Conservation (phyloP, 2,888 invertebrate species). For the Drosophila paracracens region DNA sequence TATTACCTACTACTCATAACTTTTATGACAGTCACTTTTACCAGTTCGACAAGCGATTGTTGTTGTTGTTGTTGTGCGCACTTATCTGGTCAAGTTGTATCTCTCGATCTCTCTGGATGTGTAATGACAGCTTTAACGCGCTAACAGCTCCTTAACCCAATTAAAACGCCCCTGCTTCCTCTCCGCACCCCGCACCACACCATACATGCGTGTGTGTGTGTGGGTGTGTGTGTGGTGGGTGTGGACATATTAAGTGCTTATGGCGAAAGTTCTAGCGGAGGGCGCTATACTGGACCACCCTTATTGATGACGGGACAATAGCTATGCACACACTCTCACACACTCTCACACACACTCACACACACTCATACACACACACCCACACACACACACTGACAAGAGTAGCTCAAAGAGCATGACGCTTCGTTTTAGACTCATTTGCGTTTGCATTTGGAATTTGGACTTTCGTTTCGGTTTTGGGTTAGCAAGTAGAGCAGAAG, state of each 20-base stretch:
- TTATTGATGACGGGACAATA: constrained; percentile 56
- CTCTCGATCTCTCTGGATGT: constrained; percentile 38
- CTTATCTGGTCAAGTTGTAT: constrained; percentile 50
- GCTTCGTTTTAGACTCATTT: constrained; percentile 73
- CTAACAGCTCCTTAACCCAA: constrained; percentile 78
- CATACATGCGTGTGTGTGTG: constrained; percentile 4
- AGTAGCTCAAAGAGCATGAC: constrained; percentile 70
- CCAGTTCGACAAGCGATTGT: background rate
- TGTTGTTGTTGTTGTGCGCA: constrained; percentile 17
- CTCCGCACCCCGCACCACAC: constrained; percentile 27
- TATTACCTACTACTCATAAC: background rate
- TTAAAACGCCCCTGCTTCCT: constrained; percentile 49
- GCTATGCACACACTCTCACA: constrained; percentile 42
- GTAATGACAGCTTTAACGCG: constrained; percentile 73
- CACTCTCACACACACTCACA: constrained; percentile 11
- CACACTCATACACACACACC: constrained; percentile 6
- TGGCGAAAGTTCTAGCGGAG: constrained; percentile 5
- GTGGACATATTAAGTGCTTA: constrained; percentile 68
- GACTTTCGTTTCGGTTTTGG: constrained; percentile 58
- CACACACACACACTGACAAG: background rate
- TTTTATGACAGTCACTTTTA: constrained; percentile 15
- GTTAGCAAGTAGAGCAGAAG: constrained; percentile 23
- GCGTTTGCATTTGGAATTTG: constrained; percentile 71
- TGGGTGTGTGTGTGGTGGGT: constrained; percentile 40
- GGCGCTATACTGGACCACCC: constrained; percentile 58